Evolutionary conservation across 2,797 vertebrate species (phyloP), one percentile per base, ranked within the genome.

Genomic region (Chloroceryle amazona): DNA sequence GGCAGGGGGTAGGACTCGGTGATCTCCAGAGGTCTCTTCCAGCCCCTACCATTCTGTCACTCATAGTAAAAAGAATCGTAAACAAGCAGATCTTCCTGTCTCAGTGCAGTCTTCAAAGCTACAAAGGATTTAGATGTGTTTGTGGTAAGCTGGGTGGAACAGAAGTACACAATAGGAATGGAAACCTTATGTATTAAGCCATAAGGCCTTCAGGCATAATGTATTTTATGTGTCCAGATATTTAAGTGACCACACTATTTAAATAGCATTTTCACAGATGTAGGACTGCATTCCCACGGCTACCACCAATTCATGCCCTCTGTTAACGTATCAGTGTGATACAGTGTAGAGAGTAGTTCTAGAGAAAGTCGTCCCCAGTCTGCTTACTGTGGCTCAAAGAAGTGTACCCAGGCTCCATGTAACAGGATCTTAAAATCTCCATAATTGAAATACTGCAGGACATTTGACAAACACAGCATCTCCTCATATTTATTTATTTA

Each of bases 321-420:
- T 49, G 19, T n/a, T 61, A 74, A 71, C 3, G 1, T 5, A 39
- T 13, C 22, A 44, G 41, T 26, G 18, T 39, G 15, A 81, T 16
- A 35, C 1, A 65, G n/a, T 2, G 33, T 19, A 44, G 66, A 55
- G 26, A 89, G 20, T 6, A 75, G n/a, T 7, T 72, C 26, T 72
- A 31, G 42, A 37, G 19, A 84, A 76, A 75, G 47, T 44, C 15
- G 39, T 25, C 3, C 8, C 19, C 31, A 49, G 8, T 35, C 23
- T 62, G 15, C 28, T 72, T n/a, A 33, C 42, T 66, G 19, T 25
- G 54, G n/a, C 31, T 76, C 22, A 46, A 31, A 68, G 35, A 89
- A 51, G 31, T 6, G 18, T 26, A 52, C 26, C 39, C 16, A 61
- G 20, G 26, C 35, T 61, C 31, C 71, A 52, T 0, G 0, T n/a